Percentiles rank a stretch among this genome's conserved stretches.
Conservation (phyloP, 2,113 vertebrate species). For the Macrotus californicus region DNA sequence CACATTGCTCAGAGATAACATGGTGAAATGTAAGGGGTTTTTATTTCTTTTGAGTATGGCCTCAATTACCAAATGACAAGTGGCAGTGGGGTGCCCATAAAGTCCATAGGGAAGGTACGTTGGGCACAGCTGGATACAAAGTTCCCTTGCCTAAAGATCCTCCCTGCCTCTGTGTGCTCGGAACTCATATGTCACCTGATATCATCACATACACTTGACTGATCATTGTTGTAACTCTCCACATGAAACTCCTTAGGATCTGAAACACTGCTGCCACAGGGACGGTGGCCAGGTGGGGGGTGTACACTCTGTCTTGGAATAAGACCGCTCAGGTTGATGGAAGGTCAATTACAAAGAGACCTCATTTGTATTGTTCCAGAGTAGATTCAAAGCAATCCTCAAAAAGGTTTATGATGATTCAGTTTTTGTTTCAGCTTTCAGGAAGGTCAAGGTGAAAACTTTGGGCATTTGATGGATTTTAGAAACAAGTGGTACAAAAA, state of each 20-base stretch:
- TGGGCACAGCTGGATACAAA: neutral
- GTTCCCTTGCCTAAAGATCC: neutral
- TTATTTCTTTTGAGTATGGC: conserved; percentile 65
- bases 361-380: conserved; percentile 9
- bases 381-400: conserved; percentile 23
- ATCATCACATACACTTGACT: conserved; percentile 69
- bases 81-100: neutral
- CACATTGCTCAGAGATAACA: neutral
- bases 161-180: neutral
- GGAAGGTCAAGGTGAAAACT: conserved; percentile 55
- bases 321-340: neutral
- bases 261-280: neutral
- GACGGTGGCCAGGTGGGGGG: neutral
- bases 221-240: conserved; percentile 71
- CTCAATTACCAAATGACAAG: conserved; percentile 16
- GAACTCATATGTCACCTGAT: conserved; percentile 68
- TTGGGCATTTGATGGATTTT: conserved; percentile 40
- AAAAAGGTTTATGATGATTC: conserved; percentile 5
- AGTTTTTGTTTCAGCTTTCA: conserved; percentile 58
- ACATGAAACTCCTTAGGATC: conserved; percentile 62
- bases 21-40: neutral
- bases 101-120: neutral
- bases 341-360: conserved; percentile 59
- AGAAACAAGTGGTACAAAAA: conserved; percentile 71
- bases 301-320: neutral